These are phyloP conservation scores for Platygyra sinensis DNA, from an alignment of 64 coral and sea anemone genomes.

Conservation along the genomic window DNA sequence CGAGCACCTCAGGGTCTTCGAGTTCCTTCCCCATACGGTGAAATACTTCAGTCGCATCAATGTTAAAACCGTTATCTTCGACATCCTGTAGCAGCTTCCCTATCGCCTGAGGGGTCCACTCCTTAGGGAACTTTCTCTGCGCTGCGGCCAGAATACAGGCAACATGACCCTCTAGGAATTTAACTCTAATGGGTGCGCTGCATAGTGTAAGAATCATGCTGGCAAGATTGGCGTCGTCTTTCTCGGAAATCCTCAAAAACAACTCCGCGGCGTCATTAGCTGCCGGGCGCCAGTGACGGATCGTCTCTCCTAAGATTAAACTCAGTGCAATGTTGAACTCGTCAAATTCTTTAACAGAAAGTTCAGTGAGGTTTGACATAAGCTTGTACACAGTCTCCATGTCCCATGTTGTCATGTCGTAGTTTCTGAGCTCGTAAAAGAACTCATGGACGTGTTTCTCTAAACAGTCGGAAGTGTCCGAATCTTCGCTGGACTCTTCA, in stretches of 20 bases:
- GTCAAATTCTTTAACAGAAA: conserved; percentile 81
- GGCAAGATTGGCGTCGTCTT: conserved; percentile 57
- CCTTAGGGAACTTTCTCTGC: conserved; percentile 54
- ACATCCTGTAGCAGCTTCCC: conserved; percentile 70
- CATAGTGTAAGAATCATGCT: conserved; percentile 82
- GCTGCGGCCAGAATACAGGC: conserved; percentile 55
- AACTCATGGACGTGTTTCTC: conserved; percentile 49
- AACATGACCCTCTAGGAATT: conserved; percentile 68
- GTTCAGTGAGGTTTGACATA: conserved; percentile 57
- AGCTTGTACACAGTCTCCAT: conserved; percentile 65
- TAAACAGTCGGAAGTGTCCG: not conserved
- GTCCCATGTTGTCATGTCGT: conserved; percentile 58
- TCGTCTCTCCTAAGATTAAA: conserved; percentile 70
- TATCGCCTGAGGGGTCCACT: conserved; percentile 62
- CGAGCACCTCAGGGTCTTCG: conserved; percentile 65
- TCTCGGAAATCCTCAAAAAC: conserved; percentile 80
- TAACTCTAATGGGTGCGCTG: conserved; percentile 67
- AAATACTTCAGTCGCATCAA: conserved; percentile 87
- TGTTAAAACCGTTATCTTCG: conserved; percentile 83
- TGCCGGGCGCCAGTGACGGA: conserved; percentile 69
- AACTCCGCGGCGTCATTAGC: conserved; percentile 48
- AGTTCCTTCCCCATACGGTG: conserved; percentile 73
- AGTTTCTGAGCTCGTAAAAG: conserved; percentile 33
- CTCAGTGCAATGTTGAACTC: conserved; percentile 73
- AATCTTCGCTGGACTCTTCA: conserved; percentile 21